Evolutionary conservation across 2,888 invertebrate genomes (phyloP), one percentile per base, ranked within the genome.

Genomic region (Bibio marci): DNA sequence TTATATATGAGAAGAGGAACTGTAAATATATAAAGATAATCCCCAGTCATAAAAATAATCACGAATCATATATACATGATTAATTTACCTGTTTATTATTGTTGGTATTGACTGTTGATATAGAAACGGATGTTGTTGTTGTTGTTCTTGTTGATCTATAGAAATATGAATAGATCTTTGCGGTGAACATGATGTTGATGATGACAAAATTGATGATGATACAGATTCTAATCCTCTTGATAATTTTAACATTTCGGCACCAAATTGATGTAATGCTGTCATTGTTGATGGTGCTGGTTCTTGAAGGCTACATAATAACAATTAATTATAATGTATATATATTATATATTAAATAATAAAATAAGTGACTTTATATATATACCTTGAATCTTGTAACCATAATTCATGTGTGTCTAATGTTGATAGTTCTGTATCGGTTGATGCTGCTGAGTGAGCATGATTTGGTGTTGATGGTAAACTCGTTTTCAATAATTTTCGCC

Each of bases 231-330:
- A 65, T 44, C 85, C 82, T 45, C 81, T 69, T 19, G 83, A 83
- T 25, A 86, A 67, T 53, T 81, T 80, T 51, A 86, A 67, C 83
- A 85, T 82, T 68, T 85, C 82, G 28, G 82, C 80, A 39, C 85
- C 85, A 57, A 85, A 85, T 56, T 81, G 81, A 58, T 83, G 83
- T 53, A 86, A 66, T 41, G 86, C 85, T 25, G 82, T 78, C 76
- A 85, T 80, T 46, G 83, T 80, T 49, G 79, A 80, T 22, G 82
- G 80, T 44, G 80, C 76, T 30, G 80, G 79, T 54, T 82, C 80
- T 63, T 73, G 72, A 60, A 66, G 54, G 50, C 63, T 63, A 41
- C 15, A 54, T 30, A 37, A 19, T 44, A 39, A 31, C 12, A 37
- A 37, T 3, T 19, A 6, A 28, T 37, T 13, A 8, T 3, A 18